Base-by-base conservation (phyloP, 2,113 vertebrate genomes). In the Cranoglanis bouderius region DNA sequence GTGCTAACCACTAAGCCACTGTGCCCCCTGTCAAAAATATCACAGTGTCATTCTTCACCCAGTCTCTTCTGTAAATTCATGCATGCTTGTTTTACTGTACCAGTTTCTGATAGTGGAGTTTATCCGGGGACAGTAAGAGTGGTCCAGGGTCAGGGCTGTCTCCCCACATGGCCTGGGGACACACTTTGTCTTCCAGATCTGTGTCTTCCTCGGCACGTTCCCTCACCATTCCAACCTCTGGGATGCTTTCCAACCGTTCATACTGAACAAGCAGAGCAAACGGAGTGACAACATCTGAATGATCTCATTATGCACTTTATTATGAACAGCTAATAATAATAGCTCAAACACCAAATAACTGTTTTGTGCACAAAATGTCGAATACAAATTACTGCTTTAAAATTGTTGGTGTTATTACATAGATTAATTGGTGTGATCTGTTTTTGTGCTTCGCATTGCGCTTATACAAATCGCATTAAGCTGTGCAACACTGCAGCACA, bases 91-190 rank as follows among this genome's bases (percentile, higher is more conserved):
- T 46, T 35, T 10, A 16, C 35, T 9, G 26, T 94, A 99, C 98
- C 98, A 98, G 98, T 94, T 96, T 97, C 80, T 96, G 97, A 84
- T 96, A 95, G 94, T 96, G 97, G 49, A 95, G 92, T 91, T 95
- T 88, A 0, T 98, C 97, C 4, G 94, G 92, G 53, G 96, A 96
- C 77, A 94, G 95, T 77, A 97, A 93, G 53, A 95, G 93, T 0
- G 94, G 93, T 16, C 92, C 92, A 0, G 92, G 91, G 5, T 96
- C 96, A 0, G 89, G 72, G 16, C 75, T 90, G 81, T 96, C 96
- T 0, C 35, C 84, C 0, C 90, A 90, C 53, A 93, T 91, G 86
- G 84, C 94, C 35, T 93, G 94, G 87, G 95, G 91, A 93, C 93
- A 93, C 85, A 96, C 94, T 82, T 93, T 91, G 75, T 90, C 95